These are phyloP conservation scores for Allobates femoralis DNA, from an alignment of 2,797 vertebrate species.

Conservation along the genomic window DNA sequence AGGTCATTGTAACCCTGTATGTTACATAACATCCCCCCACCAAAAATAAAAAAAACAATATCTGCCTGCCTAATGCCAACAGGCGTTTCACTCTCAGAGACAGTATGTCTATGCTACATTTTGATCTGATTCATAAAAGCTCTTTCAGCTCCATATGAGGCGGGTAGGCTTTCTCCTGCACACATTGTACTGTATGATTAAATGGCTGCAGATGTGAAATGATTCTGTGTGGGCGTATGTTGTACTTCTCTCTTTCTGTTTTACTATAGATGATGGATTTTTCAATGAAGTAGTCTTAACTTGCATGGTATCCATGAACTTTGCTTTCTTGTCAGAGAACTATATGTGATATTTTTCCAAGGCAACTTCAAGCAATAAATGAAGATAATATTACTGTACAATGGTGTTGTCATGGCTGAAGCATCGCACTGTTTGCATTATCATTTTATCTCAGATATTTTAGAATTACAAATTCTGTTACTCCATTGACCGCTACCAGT, in stretches of 20 bases:
- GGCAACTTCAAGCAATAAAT: neutral
- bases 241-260: conserved; percentile 5
- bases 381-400: neutral
- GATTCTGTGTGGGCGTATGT: neutral
- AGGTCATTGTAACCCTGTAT: too few species aligned
- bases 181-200: conserved; percentile 16
- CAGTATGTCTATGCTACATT: neutral
- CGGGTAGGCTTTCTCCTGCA: neutral
- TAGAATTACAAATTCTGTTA: neutral
- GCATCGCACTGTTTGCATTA: neutral
- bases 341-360: neutral
- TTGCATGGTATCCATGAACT: neutral
- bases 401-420: neutral
- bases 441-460: neutral
- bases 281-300: neutral
- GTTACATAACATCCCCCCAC: too few species aligned
- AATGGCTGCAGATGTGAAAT: neutral
- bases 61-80: neutral
- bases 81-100: neutral
- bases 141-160: neutral
- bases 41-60: too few species aligned
- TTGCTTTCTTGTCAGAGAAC: neutral
- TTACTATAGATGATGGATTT: neutral
- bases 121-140: too few species aligned
- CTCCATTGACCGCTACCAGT: too few species aligned